Evolutionary conservation across 2,888 invertebrate species (phyloP).

Genomic region (Drosophila ezoana): DNA sequence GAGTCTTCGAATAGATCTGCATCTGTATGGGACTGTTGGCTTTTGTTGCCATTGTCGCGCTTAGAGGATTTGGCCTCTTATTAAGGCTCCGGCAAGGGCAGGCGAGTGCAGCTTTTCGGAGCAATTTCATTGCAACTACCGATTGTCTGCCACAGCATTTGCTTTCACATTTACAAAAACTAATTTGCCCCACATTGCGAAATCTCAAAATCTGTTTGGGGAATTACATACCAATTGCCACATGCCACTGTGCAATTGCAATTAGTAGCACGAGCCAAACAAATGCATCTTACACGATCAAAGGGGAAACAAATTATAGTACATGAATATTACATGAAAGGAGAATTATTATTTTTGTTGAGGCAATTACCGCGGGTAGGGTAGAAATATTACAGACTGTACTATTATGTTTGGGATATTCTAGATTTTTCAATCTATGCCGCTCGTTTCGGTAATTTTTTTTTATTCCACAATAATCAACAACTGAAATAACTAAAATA

Average conservation of each 20-base stretch:
- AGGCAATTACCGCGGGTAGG: too few relatives aligned
- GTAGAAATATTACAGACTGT: too few relatives aligned
- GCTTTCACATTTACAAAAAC: not conserved
- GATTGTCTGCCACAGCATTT: conserved; percentile 6
- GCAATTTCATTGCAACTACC: conserved; percentile 1
- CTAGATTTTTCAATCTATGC: not conserved
- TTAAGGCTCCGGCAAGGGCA: conserved; percentile 7
- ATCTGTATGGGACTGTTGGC: not conserved
- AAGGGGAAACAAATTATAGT: too few relatives aligned
- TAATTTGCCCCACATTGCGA: conserved; percentile 3
- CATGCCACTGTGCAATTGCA: conserved; percentile 1
- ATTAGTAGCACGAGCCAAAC: not conserved
- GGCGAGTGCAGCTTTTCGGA: not conserved
- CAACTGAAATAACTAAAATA: not conserved
- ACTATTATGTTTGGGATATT: not conserved
- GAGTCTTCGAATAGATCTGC: conserved; percentile 1
- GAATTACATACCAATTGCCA: conserved; percentile 11
- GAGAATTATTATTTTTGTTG: too few relatives aligned
- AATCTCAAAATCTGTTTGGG: conserved; percentile 11
- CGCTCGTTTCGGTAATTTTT: not conserved
- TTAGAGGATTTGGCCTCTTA: conserved; percentile 29
- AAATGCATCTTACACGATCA: too few relatives aligned
- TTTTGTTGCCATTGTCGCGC: conserved; percentile 24
- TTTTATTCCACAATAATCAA: conserved; percentile 10
- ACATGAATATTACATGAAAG: too few relatives aligned